A percentile compares a stretch with the other conserved stretches of the same genome.
Evolutionary conservation across 2,113 vertebrate genomes (phyloP).

Genomic region (Prolemur simus): DNA sequence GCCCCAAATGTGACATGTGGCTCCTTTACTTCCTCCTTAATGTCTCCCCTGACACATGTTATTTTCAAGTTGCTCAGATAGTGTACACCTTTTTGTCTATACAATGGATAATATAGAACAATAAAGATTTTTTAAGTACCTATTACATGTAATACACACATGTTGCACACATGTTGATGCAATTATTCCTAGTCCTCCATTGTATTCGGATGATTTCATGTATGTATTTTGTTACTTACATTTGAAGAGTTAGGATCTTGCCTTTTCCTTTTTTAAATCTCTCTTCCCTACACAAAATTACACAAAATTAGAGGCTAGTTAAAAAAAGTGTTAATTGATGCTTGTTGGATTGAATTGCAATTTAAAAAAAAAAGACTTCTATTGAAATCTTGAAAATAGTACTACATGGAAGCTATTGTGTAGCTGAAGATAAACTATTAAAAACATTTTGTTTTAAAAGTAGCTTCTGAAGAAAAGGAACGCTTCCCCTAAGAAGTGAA

Average conservation of each 20-base stretch:
- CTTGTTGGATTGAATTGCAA: conserved; percentile 22
- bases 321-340: not conserved
- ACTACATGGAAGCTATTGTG: not conserved
- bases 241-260: not conserved
- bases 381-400: conserved; percentile 6
- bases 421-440: conserved; percentile 46
- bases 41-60: not conserved
- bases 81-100: not conserved
- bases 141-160: not conserved
- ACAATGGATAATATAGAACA: not conserved
- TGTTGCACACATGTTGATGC: not conserved
- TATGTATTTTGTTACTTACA: not conserved
- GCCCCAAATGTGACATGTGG: not conserved
- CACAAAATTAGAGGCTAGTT: not conserved
- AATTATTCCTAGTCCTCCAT: not conserved
- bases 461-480: conserved; percentile 48
- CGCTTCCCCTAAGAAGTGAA: conserved; percentile 32
- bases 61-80: not conserved
- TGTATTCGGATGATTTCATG: not conserved
- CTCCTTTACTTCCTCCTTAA: not conserved
- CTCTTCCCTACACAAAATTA: not conserved
- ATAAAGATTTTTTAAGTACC: not conserved
- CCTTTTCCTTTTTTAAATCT: not conserved
- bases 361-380: not conserved
- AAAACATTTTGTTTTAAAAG: conserved; percentile 44